Base-by-base conservation (phyloP, 64 coral and sea anemone genomes). In the Montipora cactus region DNA sequence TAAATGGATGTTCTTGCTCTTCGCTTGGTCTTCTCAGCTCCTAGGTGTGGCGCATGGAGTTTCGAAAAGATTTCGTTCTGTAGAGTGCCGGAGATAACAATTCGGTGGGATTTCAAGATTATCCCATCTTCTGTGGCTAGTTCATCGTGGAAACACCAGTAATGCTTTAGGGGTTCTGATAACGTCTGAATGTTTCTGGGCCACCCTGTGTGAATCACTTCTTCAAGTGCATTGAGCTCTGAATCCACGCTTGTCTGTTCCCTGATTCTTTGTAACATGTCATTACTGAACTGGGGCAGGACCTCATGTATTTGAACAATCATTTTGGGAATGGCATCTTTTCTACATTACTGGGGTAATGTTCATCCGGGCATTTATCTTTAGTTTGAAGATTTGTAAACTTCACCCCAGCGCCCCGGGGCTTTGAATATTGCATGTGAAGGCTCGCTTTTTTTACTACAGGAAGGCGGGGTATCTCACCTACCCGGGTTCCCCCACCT, bases 181-280 rank as follows among this genome's bases (percentile, higher is more conserved):
- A 74, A 3, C 72, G 87, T 28, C 19, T 87, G 85, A 47, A 93
- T 87, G 91, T 74, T 79, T 69, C 82, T 25, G 49, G 75, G 91
- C 91, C 91, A 93, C 8, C 91, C 81, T 11, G 11, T 5, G 47
- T 91, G 80, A 20, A 91, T 21, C 16, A 91, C 69, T 91, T 53
- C 72, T 51, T 93, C 79, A 72, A 93, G 74, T 47, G 83, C 51
- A 47, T 20, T 81, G 23, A 93, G 73, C 68, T 93, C 91, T 83
- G 20, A 4, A 50, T 73, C 79, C 50, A 49, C 7, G 62, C 15
- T 55, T 9, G 79, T 91, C 44, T 81, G 68, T 66, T 68, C 44
- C 23, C 44, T 76, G 72, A 91, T 91, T 47, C 70, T 91, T 28
- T 81, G 15, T 12, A 79, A 22, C 51, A 78, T 79, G 25, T 79